Conservation (phyloP, 2,888 invertebrate species). For the Drosophila peninsularis region DNA sequence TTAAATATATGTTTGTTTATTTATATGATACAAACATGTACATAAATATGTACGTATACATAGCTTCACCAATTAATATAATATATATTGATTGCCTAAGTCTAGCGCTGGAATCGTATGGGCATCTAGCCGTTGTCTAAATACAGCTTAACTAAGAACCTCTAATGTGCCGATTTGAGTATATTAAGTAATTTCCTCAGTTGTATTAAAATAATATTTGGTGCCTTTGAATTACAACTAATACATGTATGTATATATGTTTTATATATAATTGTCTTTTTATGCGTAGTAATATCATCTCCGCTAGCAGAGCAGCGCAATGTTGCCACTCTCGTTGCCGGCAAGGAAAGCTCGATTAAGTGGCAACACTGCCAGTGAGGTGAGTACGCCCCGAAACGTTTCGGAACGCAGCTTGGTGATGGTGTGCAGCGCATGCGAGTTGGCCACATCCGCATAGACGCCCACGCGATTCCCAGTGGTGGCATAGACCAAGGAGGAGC, state of each 20-base stretch:
- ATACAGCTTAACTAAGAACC: slow-evolving; percentile 18
- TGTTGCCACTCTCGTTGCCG: slow-evolving; percentile 96
- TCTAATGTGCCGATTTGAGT: slow-evolving; percentile 42
- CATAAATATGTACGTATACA: slow-evolving; percentile 4
- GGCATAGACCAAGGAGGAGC: slow-evolving; percentile 93
- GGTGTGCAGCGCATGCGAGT: slow-evolving; percentile 90
- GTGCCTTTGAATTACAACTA: slow-evolving; percentile 41
- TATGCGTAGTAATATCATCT: slow-evolving; percentile 2
- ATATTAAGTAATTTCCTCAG: slow-evolving; percentile 37
- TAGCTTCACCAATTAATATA: slow-evolving; percentile 21
- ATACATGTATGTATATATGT: neutral
- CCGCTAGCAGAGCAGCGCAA: slow-evolving; percentile 90
- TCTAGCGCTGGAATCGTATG: slow-evolving; percentile 35
- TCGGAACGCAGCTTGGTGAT: slow-evolving; percentile 94
- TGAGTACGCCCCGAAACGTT: slow-evolving; percentile 95
- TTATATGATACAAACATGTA: slow-evolving; percentile 35
- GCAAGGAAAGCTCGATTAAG: slow-evolving; percentile 94
- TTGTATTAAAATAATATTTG: slow-evolving; percentile 67
- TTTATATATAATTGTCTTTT: neutral
- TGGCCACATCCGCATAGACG: slow-evolving; percentile 89
- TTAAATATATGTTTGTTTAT: slow-evolving; percentile 22
- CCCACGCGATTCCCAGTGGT: slow-evolving; percentile 97
- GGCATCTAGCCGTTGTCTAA: slow-evolving; percentile 12
- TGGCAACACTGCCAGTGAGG: slow-evolving; percentile 95
- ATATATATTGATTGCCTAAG: slow-evolving; percentile 23